Evolutionary conservation across 2,797 vertebrate genomes (phyloP), one percentile per base, ranked within the genome.

Genomic region (Pithecia hirsuta): DNA sequence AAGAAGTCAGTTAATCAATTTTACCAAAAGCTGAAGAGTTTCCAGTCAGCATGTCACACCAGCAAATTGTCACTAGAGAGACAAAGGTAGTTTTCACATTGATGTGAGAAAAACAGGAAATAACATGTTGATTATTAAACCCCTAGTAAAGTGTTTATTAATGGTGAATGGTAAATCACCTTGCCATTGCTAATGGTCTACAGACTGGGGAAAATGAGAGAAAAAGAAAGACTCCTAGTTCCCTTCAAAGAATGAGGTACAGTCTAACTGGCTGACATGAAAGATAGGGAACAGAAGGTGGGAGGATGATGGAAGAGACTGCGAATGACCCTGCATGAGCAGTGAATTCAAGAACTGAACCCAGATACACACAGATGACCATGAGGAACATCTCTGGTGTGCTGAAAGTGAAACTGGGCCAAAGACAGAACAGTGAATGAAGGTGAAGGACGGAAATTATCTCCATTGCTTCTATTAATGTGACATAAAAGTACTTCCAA

Each of bases 31-130:
- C 33, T 92, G 15, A 76, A 85, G 19, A 39, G 26, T 89, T 96
- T 97, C 94, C 79, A 70, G 59, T 91, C 39, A 84, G 82, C 28
- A 36, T 81, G 19, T 81, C 92, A 70, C 33, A 79, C 33, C 8
- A 82, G 89, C 26, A 78, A 70, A 41, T 13, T 91, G 80, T 93
- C 70, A 90, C 57, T 39, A 50, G n/a, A 79, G 75, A n/a, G 17
- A 86, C 78, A 91, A 95, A 94, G 59, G 55, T 26, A 57, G 50
- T 44, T 82, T 81, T 97, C 79, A 84, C 41, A 72, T 2, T 86
- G 46, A 84, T 52, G 30, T 41, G 36, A 84, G 80, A 93, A 96
- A 97, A 97, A 89, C 83, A 97, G 96, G 93, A 97, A 97, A 91
- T 91, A 83, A 75, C 70, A 50, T 82, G 52, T 33, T 96, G 61